Evolutionary conservation across 2,888 invertebrate genomes (phyloP).

Genomic region (Diachrysia chrysitis): DNA sequence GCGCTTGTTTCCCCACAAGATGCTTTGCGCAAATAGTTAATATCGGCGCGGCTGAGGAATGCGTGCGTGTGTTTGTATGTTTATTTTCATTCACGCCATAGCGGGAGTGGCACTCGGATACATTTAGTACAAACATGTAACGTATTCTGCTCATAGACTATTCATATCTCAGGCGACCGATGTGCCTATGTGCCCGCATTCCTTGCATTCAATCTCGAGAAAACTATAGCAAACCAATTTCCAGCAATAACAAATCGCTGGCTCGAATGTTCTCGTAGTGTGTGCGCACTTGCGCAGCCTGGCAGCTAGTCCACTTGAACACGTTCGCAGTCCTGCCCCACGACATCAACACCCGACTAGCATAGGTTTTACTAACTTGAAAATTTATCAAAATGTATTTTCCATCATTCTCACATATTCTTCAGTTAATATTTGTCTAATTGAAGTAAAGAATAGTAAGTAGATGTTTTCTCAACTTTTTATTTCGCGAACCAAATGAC

Average conservation of each 20-base stretch:
- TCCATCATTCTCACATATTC: neutral
- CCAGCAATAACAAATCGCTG: no score
- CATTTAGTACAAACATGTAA: slow-evolving; percentile 4
- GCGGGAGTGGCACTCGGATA: slow-evolving; percentile 1
- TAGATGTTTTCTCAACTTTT: neutral
- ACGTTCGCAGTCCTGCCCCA: neutral
- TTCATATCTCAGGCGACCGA: neutral
- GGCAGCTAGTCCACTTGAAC: neutral
- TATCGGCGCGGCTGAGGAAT: neutral
- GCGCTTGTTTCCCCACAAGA: neutral
- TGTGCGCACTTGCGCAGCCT: neutral
- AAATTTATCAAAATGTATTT: neutral
- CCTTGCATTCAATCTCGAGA: neutral
- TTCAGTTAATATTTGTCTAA: no score
- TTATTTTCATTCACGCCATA: slow-evolving; percentile 10
- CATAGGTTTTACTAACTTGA: neutral
- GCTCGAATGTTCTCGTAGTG: neutral
- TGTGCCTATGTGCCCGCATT: neutral
- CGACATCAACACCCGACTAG: neutral
- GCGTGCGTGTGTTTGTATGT: slow-evolving; percentile 1
- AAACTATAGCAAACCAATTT: no score
- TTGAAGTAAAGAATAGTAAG: neutral
- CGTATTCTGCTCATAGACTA: slow-evolving; percentile 3
- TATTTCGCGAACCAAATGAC: slow-evolving; percentile 7
- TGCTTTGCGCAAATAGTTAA: neutral